Percentiles rank a stretch among this genome's conserved stretches.
These are phyloP conservation scores for Lordiphosa collinella DNA, from an alignment of 1,140 invertebrate species.

Conservation along the genomic window DNA sequence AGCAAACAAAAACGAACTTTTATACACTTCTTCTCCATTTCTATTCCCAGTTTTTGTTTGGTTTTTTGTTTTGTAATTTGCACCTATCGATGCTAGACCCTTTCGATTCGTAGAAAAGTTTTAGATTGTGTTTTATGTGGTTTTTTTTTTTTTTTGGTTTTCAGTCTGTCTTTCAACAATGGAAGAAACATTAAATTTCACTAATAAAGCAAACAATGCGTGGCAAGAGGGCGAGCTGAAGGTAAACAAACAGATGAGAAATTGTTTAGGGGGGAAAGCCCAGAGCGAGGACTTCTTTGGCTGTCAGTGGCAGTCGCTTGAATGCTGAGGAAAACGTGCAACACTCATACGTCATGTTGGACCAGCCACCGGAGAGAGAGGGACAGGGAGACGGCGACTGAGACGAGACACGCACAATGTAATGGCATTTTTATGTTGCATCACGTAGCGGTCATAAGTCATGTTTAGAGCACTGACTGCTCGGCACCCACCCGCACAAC, in stretches of 20 bases:
- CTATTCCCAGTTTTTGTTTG: neutral
- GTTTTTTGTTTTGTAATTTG: conserved; percentile 65
- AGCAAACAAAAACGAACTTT: neutral
- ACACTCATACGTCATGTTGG: conserved; percentile 73
- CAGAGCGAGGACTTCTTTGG: conserved; percentile 5
- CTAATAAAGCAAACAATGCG: conserved; percentile 74
- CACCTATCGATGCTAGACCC: conserved; percentile 67
- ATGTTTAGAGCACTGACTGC: conserved; percentile 75
- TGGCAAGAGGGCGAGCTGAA: conserved; percentile 24
- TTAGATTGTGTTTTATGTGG: conserved; percentile 28
- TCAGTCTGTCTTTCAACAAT: conserved; percentile 27
- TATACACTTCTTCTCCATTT: neutral
- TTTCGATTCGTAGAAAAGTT: conserved; percentile 39
- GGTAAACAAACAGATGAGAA: conserved; percentile 66
- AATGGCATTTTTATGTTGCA: conserved; percentile 79
- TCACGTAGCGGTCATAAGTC: conserved; percentile 79
- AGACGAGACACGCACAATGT: conserved; percentile 66
- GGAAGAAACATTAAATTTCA: conserved; percentile 68
- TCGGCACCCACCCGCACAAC: conserved; percentile 14
- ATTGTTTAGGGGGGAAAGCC: conserved; percentile 30
- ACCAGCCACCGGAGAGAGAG: conserved; percentile 16
- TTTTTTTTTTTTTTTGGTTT: neutral
- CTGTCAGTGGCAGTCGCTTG: conserved; percentile 64
- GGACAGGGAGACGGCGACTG: conserved; percentile 17
- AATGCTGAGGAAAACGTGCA: conserved; percentile 62